Conservation (phyloP, 2,113 vertebrate genomes). For the Gymnobelideus leadbeateri region DNA sequence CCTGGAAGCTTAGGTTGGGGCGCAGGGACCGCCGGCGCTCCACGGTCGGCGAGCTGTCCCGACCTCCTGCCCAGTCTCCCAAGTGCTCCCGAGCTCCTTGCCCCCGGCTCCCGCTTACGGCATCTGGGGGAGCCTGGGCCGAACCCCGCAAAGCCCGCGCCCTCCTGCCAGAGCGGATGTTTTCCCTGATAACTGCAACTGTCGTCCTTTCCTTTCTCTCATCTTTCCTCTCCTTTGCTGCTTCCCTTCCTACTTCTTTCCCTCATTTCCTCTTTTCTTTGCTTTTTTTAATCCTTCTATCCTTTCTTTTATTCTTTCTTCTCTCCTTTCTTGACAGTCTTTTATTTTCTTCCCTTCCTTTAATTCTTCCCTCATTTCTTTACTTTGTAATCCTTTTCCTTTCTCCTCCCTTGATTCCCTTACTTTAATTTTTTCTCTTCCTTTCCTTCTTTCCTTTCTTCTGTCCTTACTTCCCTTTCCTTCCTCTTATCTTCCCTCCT, state of each 20-base stretch:
- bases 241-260: neutral
- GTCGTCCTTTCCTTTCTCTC: neutral
- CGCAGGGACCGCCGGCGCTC: neutral
- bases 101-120: neutral
- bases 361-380: neutral
- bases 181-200: neutral
- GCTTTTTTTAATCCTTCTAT: too few species aligned
- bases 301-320: too few species aligned
- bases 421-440: neutral
- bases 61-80: slow-evolving; percentile 83
- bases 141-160: neutral
- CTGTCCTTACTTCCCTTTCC: neutral
- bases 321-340: too few species aligned
- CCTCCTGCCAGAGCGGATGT: neutral
- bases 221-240: neutral
- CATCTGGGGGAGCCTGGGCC: neutral
- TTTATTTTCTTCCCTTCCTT: too few species aligned
- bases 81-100: slow-evolving; percentile 56
- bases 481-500: neutral
- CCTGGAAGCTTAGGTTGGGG: too few species aligned
- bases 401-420: too few species aligned
- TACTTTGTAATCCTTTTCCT: neutral
- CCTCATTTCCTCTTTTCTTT: neutral
- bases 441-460: neutral
- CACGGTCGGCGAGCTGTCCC: slow-evolving; percentile 38